A percentile compares a stretch with the other conserved stretches of the same genome.
Conservation (phyloP, 2,113 vertebrate species). For the Chaetura pelagica region DNA sequence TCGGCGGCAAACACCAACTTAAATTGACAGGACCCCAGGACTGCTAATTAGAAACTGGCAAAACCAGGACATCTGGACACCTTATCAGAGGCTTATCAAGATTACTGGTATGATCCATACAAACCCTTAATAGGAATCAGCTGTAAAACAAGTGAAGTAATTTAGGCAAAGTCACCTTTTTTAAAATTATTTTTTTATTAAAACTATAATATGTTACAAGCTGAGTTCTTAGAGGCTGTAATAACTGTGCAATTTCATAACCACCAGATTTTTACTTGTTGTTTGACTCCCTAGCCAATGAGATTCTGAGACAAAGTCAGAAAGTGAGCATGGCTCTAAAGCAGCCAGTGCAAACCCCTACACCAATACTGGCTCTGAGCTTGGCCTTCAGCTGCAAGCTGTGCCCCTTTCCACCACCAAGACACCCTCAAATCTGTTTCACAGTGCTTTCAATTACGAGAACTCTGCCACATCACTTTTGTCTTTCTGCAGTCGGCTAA, state of each 20-base stretch:
- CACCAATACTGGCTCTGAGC: background rate
- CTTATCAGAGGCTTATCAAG: conserved; percentile 79
- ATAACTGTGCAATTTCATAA: background rate
- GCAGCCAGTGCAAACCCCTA: background rate
- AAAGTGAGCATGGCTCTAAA: background rate
- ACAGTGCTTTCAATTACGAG: background rate
- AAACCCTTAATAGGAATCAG: conserved; percentile 75
- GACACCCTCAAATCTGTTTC: background rate
- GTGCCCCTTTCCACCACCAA: background rate
- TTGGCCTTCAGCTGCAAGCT: background rate
- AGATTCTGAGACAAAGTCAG: background rate
- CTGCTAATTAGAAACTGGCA: conserved; percentile 74
- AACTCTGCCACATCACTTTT: background rate
- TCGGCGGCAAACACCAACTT: conserved; percentile 72
- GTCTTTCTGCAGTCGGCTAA: background rate
- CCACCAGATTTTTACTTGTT: background rate
- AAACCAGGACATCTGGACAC: conserved; percentile 77
- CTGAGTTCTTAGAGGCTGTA: conserved; percentile 26
- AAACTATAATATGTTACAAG: background rate
- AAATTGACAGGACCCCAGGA: conserved; percentile 69
- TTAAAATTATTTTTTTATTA: background rate
- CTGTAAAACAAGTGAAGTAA: conserved; percentile 67
- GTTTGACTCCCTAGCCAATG: conserved; percentile 26
- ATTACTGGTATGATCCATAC: conserved; percentile 73
- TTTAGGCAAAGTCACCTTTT: conserved; percentile 33